Conservation (phyloP, 1,140 invertebrate genomes). For the Eriocheir sinensis region DNA sequence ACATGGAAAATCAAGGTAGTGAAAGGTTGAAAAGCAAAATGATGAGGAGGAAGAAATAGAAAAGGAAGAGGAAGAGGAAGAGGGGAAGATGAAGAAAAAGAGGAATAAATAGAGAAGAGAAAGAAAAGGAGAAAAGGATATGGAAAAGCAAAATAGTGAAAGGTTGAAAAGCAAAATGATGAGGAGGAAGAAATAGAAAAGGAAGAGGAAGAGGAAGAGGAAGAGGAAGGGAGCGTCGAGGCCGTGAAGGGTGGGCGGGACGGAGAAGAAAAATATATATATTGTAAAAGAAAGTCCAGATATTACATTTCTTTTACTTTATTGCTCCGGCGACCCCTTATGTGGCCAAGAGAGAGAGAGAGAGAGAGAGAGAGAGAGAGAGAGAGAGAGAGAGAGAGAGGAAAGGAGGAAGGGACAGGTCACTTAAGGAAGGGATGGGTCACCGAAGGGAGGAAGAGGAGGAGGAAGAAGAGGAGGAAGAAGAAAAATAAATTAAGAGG, state of each 20-base stretch:
- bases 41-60: too few species aligned
- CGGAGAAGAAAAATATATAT: not conserved
- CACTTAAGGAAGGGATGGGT: too few species aligned
- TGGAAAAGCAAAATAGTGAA: too few species aligned
- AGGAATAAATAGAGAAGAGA: too few species aligned
- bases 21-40: too few species aligned
- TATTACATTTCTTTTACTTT: slow-evolving; percentile 27
- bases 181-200: too few species aligned
- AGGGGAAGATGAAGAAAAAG: not conserved
- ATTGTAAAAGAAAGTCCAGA: not conserved
- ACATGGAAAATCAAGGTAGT: too few species aligned
- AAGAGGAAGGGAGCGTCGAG: not conserved
- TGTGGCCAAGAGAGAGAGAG: not conserved
- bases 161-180: not conserved
- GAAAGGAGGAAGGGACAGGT: too few species aligned
- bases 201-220: not conserved
- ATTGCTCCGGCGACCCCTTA: not conserved
- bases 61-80: not conserved
- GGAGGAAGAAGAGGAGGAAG: too few species aligned
- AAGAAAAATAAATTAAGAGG: too few species aligned
- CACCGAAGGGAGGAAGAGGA: too few species aligned
- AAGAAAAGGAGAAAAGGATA: not conserved
- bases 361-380: not conserved
- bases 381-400: too few species aligned
- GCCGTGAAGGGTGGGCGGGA: not conserved